phyloP scores from a whole-genome alignment of 2,113 vertebrate species.

The Thinocorus orbignyianus region DNA sequence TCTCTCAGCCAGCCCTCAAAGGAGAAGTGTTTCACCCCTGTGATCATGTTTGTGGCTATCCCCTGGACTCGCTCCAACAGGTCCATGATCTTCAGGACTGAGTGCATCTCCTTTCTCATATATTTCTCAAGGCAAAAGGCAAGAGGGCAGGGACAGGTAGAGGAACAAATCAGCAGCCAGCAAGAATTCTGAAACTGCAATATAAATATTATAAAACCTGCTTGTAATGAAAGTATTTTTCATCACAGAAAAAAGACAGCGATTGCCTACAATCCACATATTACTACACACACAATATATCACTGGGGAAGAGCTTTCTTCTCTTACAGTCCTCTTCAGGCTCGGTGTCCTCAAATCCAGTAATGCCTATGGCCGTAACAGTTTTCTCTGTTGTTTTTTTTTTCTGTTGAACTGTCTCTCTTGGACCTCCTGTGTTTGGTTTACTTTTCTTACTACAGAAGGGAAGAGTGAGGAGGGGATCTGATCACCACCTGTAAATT shows the following conservation, averaged over 20 bases:
- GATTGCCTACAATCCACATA: neutral
- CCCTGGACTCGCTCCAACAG: neutral
- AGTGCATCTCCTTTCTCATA: neutral
- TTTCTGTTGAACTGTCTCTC: neutral
- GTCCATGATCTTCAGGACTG: neutral
- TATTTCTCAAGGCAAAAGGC: neutral
- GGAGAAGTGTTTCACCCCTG: neutral
- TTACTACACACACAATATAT: neutral
- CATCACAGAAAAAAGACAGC: neutral
- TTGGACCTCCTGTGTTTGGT: neutral
- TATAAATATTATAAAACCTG: constrained; percentile 12
- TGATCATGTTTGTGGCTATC: neutral
- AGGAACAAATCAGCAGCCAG: neutral
- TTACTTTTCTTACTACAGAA: neutral
- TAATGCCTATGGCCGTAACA: neutral
- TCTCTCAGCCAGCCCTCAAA: no score
- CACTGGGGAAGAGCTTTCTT: neutral
- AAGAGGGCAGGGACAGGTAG: neutral
- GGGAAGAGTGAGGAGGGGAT: no score
- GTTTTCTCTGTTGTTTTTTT: neutral
- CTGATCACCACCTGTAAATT: no score
- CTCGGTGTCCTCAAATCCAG: neutral
- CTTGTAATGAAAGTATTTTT: neutral
- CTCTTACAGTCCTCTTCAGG: neutral
- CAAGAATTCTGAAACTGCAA: neutral